Evolutionary conservation across 2,797 vertebrate species (phyloP).

Genomic region (Sitta carolinensis): DNA sequence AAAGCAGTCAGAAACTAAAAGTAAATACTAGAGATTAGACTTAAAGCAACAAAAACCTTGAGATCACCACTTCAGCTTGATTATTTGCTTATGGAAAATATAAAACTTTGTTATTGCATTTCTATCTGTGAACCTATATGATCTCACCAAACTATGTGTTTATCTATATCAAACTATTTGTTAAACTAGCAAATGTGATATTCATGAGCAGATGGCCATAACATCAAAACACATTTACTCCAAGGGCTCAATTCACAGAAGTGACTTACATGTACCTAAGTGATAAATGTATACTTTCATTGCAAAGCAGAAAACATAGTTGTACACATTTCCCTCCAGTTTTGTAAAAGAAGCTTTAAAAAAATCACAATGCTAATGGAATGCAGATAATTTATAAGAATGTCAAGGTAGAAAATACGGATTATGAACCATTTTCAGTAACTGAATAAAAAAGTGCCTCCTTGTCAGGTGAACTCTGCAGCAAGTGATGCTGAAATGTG

Average conservation of each 20-base stretch:
- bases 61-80: not conserved
- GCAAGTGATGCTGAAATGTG: not conserved
- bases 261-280: slow-evolving; percentile 63
- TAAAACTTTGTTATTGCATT: slow-evolving; percentile 41
- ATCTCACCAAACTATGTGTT: slow-evolving; percentile 64
- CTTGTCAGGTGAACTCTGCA: not conserved
- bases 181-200: slow-evolving; percentile 66
- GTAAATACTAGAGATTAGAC: slow-evolving; percentile 16
- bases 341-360: slow-evolving; percentile 38
- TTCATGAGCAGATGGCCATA: slow-evolving; percentile 75
- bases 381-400: slow-evolving; percentile 25
- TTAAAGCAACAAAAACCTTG: slow-evolving; percentile 4
- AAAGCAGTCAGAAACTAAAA: not conserved
- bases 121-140: slow-evolving; percentile 62
- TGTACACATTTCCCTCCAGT: slow-evolving; percentile 40
- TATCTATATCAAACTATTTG: slow-evolving; percentile 64
- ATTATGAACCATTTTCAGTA: not conserved
- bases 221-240: slow-evolving; percentile 74
- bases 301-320: slow-evolving; percentile 29
- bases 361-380: slow-evolving; percentile 1
- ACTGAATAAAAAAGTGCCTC: not conserved
- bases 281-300: slow-evolving; percentile 61
- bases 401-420: slow-evolving; percentile 31
- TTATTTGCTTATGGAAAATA: slow-evolving; percentile 28
- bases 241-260: slow-evolving; percentile 67